phyloP scores from a whole-genome alignment of 2,888 invertebrate species.

The Rugalucina vietnamica region DNA sequence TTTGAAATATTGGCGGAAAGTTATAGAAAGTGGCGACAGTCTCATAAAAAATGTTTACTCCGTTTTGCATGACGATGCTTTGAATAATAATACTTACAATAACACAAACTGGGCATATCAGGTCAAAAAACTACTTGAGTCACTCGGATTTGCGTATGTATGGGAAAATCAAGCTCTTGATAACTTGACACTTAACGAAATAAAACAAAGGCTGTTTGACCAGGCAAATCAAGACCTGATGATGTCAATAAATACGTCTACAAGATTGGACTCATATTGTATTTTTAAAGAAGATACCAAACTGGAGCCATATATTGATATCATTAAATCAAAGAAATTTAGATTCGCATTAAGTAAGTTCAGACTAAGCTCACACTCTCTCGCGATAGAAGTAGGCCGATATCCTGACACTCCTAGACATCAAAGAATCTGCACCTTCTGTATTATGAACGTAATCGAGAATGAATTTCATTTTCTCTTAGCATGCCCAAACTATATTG shows the following conservation, averaged over 20 bases:
- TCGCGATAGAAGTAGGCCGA: neutral
- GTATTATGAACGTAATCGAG: neutral
- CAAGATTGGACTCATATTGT: neutral
- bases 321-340: neutral
- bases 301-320: neutral
- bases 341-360: neutral
- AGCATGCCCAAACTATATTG: neutral
- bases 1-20: neutral
- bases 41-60: neutral
- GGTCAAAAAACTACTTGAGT: neutral
- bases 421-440: neutral
- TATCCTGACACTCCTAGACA: neutral
- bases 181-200: neutral
- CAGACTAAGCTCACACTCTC: neutral
- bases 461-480: neutral
- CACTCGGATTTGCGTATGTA: neutral
- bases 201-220: neutral
- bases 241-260: neutral
- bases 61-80: neutral
- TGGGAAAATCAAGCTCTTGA: conserved; percentile 9
- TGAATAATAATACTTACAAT: neutral
- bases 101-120: neutral
- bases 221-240: neutral
- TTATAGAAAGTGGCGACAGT: neutral
- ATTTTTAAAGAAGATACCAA: neutral